Conservation (phyloP, 2,888 invertebrate genomes). For the Himalopsyche anomala region DNA sequence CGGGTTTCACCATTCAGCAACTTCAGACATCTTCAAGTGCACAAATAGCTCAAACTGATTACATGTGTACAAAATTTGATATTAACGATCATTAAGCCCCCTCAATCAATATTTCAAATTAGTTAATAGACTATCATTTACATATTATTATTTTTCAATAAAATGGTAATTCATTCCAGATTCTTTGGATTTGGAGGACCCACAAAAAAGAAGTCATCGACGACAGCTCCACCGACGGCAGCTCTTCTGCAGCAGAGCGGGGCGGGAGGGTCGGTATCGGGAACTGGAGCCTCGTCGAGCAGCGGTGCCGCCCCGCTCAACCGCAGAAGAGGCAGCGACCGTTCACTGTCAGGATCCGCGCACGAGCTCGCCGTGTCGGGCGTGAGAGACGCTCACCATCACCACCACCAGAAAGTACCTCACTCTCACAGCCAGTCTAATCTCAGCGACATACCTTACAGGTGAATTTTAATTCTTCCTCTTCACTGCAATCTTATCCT, state of each 20-base stretch:
- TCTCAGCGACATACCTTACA: constrained; percentile 89
- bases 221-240: constrained; percentile 75
- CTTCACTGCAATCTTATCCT: neutral
- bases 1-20: too few relatives aligned
- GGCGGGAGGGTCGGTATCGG: constrained; percentile 68
- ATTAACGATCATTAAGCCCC: too few relatives aligned
- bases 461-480: constrained; percentile 73
- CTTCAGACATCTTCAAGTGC: too few relatives aligned
- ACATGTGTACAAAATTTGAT: too few relatives aligned
- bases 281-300: constrained; percentile 68
- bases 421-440: constrained; percentile 95
- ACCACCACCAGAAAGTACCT: constrained; percentile 79
- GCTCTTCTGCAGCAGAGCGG: constrained; percentile 70
- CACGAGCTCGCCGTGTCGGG: constrained; percentile 88
- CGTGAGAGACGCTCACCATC: constrained; percentile 75
- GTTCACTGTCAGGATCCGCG: constrained; percentile 89
- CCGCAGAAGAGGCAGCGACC: constrained; percentile 88
- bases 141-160: neutral
- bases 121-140: too few relatives aligned
- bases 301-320: constrained; percentile 72
- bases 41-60: too few relatives aligned
- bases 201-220: constrained; percentile 88
- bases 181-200: constrained; percentile 94
- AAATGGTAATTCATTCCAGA: constrained; percentile 71
- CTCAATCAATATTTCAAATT: too few relatives aligned